Base-by-base conservation (phyloP, 1,140 invertebrate species). In the Drosophila neocordata region DNA sequence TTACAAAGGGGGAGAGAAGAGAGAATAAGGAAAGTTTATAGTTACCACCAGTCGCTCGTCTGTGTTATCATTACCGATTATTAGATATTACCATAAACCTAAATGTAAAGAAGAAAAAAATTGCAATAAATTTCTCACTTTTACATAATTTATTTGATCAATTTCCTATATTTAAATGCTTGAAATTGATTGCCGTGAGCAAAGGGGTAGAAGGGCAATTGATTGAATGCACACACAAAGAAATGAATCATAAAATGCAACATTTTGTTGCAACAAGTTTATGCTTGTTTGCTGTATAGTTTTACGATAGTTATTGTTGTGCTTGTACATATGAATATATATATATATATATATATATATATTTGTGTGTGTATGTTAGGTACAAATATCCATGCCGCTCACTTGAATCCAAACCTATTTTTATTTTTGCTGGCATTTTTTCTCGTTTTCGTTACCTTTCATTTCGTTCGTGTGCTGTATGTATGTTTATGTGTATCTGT, bases 11-110 rank as follows among this genome's bases (percentile, higher is more conserved):
- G n/a, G n/a, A n/a, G n/a, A n/a, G n/a, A n/a, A n/a, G n/a, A n/a
- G n/a, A n/a, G n/a, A n/a, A n/a, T n/a, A n/a, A n/a, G n/a, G n/a
- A n/a, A n/a, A n/a, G n/a, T n/a, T n/a, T n/a, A n/a, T n/a, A n/a
- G n/a, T n/a, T n/a, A n/a, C n/a, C n/a, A n/a, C n/a, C n/a, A n/a
- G n/a, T n/a, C n/a, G n/a, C n/a, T n/a, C n/a, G n/a, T n/a, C n/a
- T n/a, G 51, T 67, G 62, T 80, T 80, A 59, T 65, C 73, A 65
- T 44, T 73, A 62, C 57, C 72, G 51, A 67, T 67, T 74, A 74
- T 52, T 74, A 66, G 13, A 48, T 61, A 59, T 60, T 53, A 58
- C 65, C 64, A 65, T 72, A 6, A 7, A 31, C 2, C 2, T 24
- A 6, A 31, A 31, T 31, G 22, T 24, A 24, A 4, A 24, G 22